Conservation (phyloP, 2,888 invertebrate species). For the Reticulitermes lucifugus region DNA sequence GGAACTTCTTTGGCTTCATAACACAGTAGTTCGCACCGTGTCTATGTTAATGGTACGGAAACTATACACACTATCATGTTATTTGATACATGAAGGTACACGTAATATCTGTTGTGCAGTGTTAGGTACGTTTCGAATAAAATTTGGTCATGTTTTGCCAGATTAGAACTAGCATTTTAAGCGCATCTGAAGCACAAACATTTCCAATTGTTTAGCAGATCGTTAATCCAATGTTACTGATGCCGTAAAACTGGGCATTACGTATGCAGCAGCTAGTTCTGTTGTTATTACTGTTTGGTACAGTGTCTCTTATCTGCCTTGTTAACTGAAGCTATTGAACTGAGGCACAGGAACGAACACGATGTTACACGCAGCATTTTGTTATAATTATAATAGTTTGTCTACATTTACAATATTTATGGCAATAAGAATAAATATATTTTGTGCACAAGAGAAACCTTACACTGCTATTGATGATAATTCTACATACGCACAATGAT, state of each 20-base stretch:
- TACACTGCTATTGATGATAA: too few species aligned
- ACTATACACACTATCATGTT: not conserved
- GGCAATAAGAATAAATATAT: too few species aligned
- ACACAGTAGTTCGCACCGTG: not conserved
- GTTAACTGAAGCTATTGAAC: not conserved
- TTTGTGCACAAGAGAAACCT: too few species aligned
- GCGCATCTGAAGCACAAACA: not conserved
- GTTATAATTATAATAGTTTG: too few species aligned
- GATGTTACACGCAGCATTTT: too few species aligned
- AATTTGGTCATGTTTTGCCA: not conserved
- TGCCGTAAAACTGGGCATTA: not conserved
- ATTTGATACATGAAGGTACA: not conserved
- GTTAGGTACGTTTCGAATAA: not conserved
- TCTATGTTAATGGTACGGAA: not conserved
- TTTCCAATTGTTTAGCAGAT: conserved; percentile 5
- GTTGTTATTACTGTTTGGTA: not conserved
- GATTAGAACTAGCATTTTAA: conserved; percentile 17
- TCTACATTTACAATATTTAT: too few species aligned
- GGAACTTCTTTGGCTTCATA: too few species aligned
- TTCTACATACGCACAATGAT: too few species aligned
- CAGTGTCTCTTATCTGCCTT: not conserved
- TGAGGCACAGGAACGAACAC: not conserved
- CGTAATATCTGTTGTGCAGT: not conserved
- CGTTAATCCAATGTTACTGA: not conserved
- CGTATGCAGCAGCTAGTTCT: not conserved